These are phyloP conservation scores for Tribolium madens DNA, from an alignment of 1,140 invertebrate genomes.

Conservation along the genomic window DNA sequence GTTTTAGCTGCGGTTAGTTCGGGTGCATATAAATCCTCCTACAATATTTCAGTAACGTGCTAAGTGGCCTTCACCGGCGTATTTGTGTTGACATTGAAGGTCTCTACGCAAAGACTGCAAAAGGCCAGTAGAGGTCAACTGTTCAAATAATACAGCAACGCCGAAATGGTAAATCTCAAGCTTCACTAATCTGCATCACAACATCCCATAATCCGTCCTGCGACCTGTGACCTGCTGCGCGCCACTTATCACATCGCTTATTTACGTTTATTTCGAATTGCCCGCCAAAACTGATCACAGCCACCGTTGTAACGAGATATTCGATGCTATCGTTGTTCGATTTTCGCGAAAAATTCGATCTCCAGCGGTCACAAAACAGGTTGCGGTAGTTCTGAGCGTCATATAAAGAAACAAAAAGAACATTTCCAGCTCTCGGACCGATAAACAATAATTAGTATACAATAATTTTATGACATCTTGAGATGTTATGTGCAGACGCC, in stretches of 20 bases:
- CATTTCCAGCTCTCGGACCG: slow-evolving; percentile 52
- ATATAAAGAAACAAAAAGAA: slow-evolving; percentile 58
- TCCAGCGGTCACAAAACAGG: slow-evolving; percentile 60
- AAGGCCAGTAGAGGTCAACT: slow-evolving; percentile 65
- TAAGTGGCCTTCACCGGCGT: slow-evolving; percentile 64
- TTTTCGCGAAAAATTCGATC: slow-evolving; percentile 44
- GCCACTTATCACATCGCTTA: slow-evolving; percentile 40
- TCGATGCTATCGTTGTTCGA: neutral
- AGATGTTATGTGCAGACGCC: slow-evolving; percentile 43
- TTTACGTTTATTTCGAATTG: slow-evolving; percentile 28
- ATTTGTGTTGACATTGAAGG: slow-evolving; percentile 65
- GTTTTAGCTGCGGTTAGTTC: slow-evolving; percentile 16
- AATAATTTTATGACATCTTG: slow-evolving; percentile 58
- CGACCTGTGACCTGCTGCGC: slow-evolving; percentile 57
- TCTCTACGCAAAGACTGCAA: slow-evolving; percentile 65
- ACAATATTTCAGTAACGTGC: slow-evolving; percentile 60
- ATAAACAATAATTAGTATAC: slow-evolving; percentile 61
- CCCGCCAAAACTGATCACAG: neutral
- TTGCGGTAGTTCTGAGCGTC: slow-evolving; percentile 58
- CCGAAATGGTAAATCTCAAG: slow-evolving; percentile 46
- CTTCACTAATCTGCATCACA: neutral
- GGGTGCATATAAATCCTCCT: slow-evolving; percentile 31
- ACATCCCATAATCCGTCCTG: slow-evolving; percentile 47
- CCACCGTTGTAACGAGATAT: neutral
- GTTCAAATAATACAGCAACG: slow-evolving; percentile 55